Conservation (phyloP, 2,113 vertebrate genomes). For the Catharus bicknelli region DNA sequence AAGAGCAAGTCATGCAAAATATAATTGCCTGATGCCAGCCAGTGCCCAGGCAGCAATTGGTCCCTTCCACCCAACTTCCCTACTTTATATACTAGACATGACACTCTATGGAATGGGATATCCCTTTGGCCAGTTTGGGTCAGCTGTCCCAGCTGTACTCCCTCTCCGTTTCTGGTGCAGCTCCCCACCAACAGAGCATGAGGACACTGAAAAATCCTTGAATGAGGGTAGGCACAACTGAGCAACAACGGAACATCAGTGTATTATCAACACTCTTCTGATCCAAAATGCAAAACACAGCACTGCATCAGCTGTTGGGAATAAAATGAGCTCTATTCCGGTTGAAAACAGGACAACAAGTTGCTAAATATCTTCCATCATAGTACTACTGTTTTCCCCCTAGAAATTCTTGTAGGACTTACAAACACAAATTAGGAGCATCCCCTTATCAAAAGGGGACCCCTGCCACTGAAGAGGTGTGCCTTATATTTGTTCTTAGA, state of each 20-base stretch:
- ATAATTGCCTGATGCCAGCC: neutral
- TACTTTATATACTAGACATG: neutral
- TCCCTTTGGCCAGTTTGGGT: neutral
- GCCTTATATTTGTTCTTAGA: neutral
- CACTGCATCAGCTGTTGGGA: neutral
- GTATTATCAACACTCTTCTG: neutral
- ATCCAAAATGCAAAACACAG: neutral
- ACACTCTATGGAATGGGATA: neutral
- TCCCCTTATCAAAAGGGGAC: neutral
- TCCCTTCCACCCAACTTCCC: neutral
- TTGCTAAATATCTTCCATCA: neutral
- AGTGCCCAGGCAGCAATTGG: neutral
- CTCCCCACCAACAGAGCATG: neutral
- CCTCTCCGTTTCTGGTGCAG: neutral
- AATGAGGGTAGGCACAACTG: neutral
- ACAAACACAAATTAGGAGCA: neutral
- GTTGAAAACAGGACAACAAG: neutral
- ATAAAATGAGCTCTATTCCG: neutral
- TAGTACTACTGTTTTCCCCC: neutral
- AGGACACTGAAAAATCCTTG: neutral
- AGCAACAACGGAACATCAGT: neutral
- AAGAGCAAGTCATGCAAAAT: neutral
- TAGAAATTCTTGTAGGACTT: neutral
- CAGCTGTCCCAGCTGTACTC: neutral
- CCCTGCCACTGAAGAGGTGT: neutral